Evolutionary conservation across 35 echinoderm and acorn worm genomes (phyloP), one percentile per base, ranked within the genome.

Genomic region (Ophiothrix spiculata): DNA sequence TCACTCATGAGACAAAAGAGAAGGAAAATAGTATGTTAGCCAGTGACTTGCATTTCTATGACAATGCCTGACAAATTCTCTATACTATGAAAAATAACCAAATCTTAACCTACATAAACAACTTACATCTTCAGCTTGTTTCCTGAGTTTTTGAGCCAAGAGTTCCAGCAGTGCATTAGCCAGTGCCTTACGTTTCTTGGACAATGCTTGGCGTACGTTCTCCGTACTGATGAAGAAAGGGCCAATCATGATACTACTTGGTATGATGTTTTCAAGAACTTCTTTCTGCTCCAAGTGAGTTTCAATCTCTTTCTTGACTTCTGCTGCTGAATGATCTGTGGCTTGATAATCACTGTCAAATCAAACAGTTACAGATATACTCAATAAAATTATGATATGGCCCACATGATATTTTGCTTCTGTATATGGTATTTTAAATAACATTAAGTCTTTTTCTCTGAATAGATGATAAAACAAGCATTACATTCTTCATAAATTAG

Each of bases 231-330:
- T 85, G 49, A 91, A 87, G 86, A 94, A 99, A 40, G 96, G 96
- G 14, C 96, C 96, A 76, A 99, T 94, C 81, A 89, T 91, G 83
- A 94, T 94, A 60, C 88, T 99, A 83, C 88, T 89, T 10, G 96
- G 96, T 34, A 99, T 99, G 38, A 75, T 90, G 78, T 94, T 94
- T 38, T 94, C 92, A n/a, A 99, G 81, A 4, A 86, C 33, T 75
- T 99, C 96, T 73, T 99, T 99, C 60, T 93, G 88, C 1, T 78
- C 78, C 32, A 94, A 41, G 34, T 99, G 96, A 60, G 85, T 88
- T 83, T 99, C 96, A 64, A 99, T 99, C 86, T 99, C 95, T 46
- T 99, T 93, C 83, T 99, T 99, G 29, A 99, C 96, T 38, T 99
- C 96, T 29, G 96, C 56, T 16, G 96, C 96, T 19, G 96, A 83